Base-by-base conservation (phyloP, 1,140 invertebrate genomes). In the Saxidomus purpurata region DNA sequence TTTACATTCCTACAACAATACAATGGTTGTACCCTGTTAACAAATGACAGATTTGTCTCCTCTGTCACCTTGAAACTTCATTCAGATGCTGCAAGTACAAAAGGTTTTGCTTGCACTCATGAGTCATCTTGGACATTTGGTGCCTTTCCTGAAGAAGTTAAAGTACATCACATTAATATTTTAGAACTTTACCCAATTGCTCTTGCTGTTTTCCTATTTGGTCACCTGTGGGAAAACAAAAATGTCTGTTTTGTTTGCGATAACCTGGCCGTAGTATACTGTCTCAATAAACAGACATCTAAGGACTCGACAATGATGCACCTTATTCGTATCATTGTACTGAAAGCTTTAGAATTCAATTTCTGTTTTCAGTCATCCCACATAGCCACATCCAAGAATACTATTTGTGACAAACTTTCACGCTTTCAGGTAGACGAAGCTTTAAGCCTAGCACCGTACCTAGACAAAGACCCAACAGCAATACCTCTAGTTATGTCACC, bases 201-300 rank as follows among this genome's bases (percentile, higher is more conserved):
- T 28, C 22, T 91, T 49, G 79, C 80, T 2, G 17, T 86, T 31
- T 61, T 86, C 71, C 22, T 82, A 4, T 89, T 88, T 88, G 87
- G 81, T 9, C 17, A 40, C 8, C 6, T 22, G 19, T 31, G 89
- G 13, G 0, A 4, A 1, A 90, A 91, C 74, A 59, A 79, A 28
- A 59, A 59, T 25, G 40, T 91, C 1, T 13, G 74, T 1, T 63
- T 91, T 4, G 34, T 77, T 25, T 63, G 52, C 34, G 90, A 91
- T 67, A 91, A 90, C 89, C n/a, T 22, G 28, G 81, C 81, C 19
- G 74, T 90, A 6, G 88, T 90, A 19, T 47, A 85, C 36, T 82
- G 89, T 63, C 86, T 89, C 25, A 91, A 91, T 67, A 90, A 91
- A 83, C 47, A 79, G 28, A 17, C 87, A 17, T 86, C 63, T 49